These are phyloP conservation scores for Brachyhypopomus occidentalis DNA, from an alignment of 2,113 vertebrate species.

Conservation along the genomic window DNA sequence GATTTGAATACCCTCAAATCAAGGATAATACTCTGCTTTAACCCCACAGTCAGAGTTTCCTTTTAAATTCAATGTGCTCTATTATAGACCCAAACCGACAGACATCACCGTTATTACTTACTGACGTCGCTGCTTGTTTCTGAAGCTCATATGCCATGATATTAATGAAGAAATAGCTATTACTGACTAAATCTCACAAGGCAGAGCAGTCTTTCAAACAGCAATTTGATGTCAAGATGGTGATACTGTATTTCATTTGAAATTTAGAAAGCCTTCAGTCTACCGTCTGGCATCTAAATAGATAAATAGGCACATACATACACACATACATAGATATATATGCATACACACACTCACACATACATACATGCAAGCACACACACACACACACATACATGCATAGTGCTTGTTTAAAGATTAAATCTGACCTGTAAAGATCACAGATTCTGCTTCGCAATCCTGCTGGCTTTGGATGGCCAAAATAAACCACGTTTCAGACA, in stretches of 20 bases:
- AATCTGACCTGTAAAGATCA: background rate
- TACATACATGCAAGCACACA: too few species aligned
- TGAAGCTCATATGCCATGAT: background rate
- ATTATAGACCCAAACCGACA: too few species aligned
- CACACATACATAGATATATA: too few species aligned
- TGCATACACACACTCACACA: too few species aligned
- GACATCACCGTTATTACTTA: background rate
- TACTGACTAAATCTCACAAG: background rate
- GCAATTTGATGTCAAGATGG: background rate
- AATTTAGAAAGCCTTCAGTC: background rate
- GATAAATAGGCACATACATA: too few species aligned
- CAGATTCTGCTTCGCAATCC: conserved; percentile 29
- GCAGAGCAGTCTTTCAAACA: background rate
- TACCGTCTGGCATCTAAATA: background rate
- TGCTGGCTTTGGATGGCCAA: conserved; percentile 39
- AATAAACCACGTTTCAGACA: conserved; percentile 55
- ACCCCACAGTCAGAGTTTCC: too few species aligned
- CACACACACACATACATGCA: too few species aligned
- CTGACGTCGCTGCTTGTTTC: background rate
- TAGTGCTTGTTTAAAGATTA: too few species aligned
- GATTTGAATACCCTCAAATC: too few species aligned
- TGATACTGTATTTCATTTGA: background rate
- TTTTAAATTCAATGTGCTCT: too few species aligned
- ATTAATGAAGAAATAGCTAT: too few species aligned
- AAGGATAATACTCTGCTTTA: too few species aligned